These are phyloP conservation scores for Drosophila mayri DNA, from an alignment of 1,140 invertebrate genomes.

Conservation along the genomic window DNA sequence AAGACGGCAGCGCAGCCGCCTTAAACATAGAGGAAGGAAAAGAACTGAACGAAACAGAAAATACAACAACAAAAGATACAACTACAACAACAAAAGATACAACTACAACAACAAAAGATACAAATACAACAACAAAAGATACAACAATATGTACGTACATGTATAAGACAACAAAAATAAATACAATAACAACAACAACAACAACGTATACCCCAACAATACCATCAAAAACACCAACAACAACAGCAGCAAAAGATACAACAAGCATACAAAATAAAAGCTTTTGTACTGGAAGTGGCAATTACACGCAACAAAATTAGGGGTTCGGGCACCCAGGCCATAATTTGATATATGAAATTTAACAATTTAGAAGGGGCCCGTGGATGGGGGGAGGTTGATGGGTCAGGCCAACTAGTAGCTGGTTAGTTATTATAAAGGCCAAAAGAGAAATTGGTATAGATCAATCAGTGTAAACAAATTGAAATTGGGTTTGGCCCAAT, in stretches of 20 bases:
- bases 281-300: conserved; percentile 75
- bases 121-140: conserved; percentile 3
- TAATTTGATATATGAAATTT: conserved; percentile 67
- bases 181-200: background rate
- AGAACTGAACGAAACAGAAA: conserved; percentile 71
- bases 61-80: conserved; percentile 36
- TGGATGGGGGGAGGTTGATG: conserved; percentile 12
- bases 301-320: conserved; percentile 80
- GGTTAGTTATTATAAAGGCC: conserved; percentile 53
- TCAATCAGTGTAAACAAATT: conserved; percentile 46
- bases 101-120: conserved; percentile 17
- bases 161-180: background rate
- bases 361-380: conserved; percentile 57
- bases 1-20: conserved; percentile 75
- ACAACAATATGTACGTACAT: conserved; percentile 15
- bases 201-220: conserved; percentile 11
- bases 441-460: conserved; percentile 65
- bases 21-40: conserved; percentile 83
- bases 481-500: conserved; percentile 33
- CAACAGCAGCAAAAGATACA: conserved; percentile 5
- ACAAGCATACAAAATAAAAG: conserved; percentile 63
- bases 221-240: conserved; percentile 3
- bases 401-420: conserved; percentile 36
- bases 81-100: conserved; percentile 11
- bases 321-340: conserved; percentile 54